Base-by-base conservation (phyloP, 2,797 vertebrate genomes). In the Pelochelys cantorii region DNA sequence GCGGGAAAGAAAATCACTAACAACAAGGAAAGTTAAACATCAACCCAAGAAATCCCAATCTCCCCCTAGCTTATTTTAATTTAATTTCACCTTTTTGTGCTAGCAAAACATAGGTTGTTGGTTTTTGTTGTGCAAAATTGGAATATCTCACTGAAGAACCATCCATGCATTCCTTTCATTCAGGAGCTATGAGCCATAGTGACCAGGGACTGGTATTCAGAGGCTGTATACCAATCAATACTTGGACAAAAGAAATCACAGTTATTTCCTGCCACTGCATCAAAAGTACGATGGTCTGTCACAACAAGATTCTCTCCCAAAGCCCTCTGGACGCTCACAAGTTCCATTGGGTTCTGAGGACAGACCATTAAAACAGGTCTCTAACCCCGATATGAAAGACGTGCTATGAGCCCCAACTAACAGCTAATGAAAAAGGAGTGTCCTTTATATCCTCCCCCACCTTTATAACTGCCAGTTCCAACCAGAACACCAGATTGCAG, bases 1-100 rank as follows among this genome's bases (percentile, higher is more conserved):
- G n/a, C 56, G 54, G 56, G 54, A 37, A 93, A 91, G 59, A 90
- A 90, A 54, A 55, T 65, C 37, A 60, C 80, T 90, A 83, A 87
- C 83, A 92, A 81, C 79, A 78, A 57, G 90, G 80, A 86, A 92
- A 92, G 56, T 93, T 95, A 93, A 95, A 84, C 65, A 96, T 87
- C 85, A 95, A 56, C 89, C 79, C 3, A 0, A 92, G 93, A 78
- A 92, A 86, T 82, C 31, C 13, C 37, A 56, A 11, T n/a, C 74
- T 27, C 23, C 12, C 13, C 22, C 14, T 13, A 77, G 4, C 52
- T 77, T 77, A 52, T 29, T 77, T 52, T 48, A 48, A 27, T 77
- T 77, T 48, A 14, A 25, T 77, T 77, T 77, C 48, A 77, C 23
- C 74, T 77, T 77, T 27, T 25, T 6, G 13, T 29, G 25, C 42